Percentiles rank a stretch among this genome's conserved stretches.
phyloP scores from a whole-genome alignment of 2,888 invertebrate species.

The Antheraea yamamai region DNA sequence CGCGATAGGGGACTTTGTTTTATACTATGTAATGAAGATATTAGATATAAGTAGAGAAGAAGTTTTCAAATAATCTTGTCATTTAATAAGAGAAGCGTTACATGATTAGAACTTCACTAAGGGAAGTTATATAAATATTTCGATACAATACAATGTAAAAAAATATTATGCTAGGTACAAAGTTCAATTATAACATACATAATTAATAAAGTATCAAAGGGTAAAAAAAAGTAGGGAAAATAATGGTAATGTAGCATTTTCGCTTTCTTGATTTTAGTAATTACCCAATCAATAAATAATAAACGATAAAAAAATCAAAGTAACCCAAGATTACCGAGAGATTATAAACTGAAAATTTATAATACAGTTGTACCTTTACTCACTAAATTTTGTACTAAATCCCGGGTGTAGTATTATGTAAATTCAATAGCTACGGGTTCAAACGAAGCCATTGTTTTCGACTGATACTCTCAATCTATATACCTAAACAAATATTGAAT shows the following conservation, averaged over 20 bases:
- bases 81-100: too few relatives aligned
- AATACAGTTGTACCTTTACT: slow-evolving; percentile 50
- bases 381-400: slow-evolving; percentile 52
- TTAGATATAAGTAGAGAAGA: slow-evolving; percentile 52
- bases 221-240: too few relatives aligned
- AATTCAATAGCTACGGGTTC: slow-evolving; percentile 56
- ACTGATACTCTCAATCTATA: slow-evolving; percentile 27
- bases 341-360: slow-evolving; percentile 51
- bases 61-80: slow-evolving; percentile 21
- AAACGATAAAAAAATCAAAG: neutral
- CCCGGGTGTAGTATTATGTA: slow-evolving; percentile 62
- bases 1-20: too few relatives aligned
- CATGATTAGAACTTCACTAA: too few relatives aligned
- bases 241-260: neutral
- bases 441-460: slow-evolving; percentile 48
- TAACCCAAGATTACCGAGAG: neutral
- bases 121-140: neutral
- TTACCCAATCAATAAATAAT: neutral
- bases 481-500: slow-evolving; percentile 18
- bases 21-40: too few relatives aligned
- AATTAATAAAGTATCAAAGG: too few relatives aligned
- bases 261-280: neutral
- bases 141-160: neutral
- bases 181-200: neutral
- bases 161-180: neutral